phyloP scores from a whole-genome alignment of 2,797 vertebrate genomes.

The Manis crassicaudata region DNA sequence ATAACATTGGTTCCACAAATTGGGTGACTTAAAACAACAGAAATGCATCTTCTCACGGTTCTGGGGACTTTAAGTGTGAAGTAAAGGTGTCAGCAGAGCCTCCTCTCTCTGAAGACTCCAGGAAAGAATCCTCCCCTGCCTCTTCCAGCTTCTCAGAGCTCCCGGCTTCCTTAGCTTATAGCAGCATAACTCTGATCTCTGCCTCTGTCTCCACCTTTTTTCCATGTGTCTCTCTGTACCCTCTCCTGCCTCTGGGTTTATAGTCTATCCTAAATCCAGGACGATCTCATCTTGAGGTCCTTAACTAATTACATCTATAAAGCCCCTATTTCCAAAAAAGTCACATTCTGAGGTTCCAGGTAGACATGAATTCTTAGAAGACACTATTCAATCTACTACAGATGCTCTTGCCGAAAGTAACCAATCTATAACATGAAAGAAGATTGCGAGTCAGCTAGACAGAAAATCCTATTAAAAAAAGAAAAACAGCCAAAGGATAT shows the following conservation, averaged over 20 bases:
- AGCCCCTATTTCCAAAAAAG: not conserved
- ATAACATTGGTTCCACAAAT: not conserved
- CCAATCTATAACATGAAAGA: not conserved
- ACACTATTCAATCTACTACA: not conserved
- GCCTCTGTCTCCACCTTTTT: not conserved
- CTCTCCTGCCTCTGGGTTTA: not conserved
- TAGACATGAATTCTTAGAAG: not conserved
- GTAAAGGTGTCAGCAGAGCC: not conserved
- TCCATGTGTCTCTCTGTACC: not conserved
- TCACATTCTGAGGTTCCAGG: not conserved
- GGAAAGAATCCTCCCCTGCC: not conserved
- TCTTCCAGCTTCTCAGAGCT: not conserved
- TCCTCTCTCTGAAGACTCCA: not conserved
- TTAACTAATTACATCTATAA: slow-evolving; percentile 9
- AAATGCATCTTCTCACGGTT: not conserved
- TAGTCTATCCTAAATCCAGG: not conserved
- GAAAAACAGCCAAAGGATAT: not conserved
- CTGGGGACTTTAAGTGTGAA: not conserved
- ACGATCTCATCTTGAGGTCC: not conserved
- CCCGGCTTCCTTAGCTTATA: not conserved
- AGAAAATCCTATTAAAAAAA: not conserved
- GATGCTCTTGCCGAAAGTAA: not conserved
- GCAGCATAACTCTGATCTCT: not conserved
- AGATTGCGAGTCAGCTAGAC: not conserved
- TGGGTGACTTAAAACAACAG: not conserved